Base-by-base conservation (phyloP, 2,113 vertebrate species). In the Equus quagga region DNA sequence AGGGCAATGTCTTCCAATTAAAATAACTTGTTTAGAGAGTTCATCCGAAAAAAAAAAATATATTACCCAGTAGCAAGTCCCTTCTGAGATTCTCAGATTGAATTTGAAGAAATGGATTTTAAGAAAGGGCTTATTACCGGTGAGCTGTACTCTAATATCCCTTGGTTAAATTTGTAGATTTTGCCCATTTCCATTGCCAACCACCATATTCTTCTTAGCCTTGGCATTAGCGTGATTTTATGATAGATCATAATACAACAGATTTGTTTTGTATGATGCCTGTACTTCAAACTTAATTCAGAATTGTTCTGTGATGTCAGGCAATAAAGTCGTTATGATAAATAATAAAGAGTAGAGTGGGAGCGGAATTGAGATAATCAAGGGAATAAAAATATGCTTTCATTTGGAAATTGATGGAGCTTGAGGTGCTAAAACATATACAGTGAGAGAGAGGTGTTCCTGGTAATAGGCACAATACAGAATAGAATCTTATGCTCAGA, bases 11-110 rank as follows among this genome's bases (percentile, higher is more conserved):
- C 90, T 46, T 96, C 90, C 87, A 95, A 96, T 92, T 97, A 95
- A 97, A 97, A 81, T 88, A 80, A 95, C 58, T 93, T 95, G 89
- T 96, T 93, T 98, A 92, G 92, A 87, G 96, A 97, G 89, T 92
- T 96, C 69, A 92, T 95, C 69, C 44, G 31, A 96, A 85, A 79
- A 83, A 89, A 70, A 79, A 49, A 33, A 54, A 88, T 41, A 41
- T 41, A 83, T 54, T 69, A 72, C 23, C n/a, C 31, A 56, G 24
- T 36, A 81, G 6, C 18, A 67, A 75, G 41, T 10, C 8, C 41
- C 56, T 97, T 87, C 78, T 90, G 88, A 78, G 62, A 80, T 82
- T 94, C 70, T 79, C 21, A 92, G 56, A 81, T 12, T 65, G 33
- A 94, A 97, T 90, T 58, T 88, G 65, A 85, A 81, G 26, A 70